Evolutionary conservation across 2,888 invertebrate genomes (phyloP).

Genomic region (Athalia cordata): DNA sequence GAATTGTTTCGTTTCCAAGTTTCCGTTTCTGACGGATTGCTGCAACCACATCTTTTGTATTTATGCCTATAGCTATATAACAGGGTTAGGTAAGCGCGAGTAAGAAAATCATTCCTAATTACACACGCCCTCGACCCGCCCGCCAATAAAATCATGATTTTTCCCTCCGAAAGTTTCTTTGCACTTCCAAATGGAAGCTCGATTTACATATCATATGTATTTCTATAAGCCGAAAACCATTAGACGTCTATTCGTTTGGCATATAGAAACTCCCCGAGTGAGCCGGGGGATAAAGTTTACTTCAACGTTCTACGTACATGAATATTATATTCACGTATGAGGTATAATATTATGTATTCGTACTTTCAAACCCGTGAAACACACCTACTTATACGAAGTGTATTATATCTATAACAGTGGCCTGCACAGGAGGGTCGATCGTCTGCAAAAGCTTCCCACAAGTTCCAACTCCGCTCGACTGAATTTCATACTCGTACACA

Average conservation of each 20-base stretch:
- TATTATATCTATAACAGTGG: no score
- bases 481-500: no score
- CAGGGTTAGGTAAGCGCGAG: background rate
- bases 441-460: no score
- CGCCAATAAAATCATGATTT: no score
- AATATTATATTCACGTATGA: background rate
- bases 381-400: no score
- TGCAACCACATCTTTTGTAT: background rate
- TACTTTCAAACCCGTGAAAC: background rate
- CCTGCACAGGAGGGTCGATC: no score
- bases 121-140: no score
- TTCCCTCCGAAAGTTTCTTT: no score
- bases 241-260: background rate
- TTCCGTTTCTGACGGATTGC: slow-evolving; percentile 6
- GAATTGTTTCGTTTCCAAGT: slow-evolving; percentile 23
- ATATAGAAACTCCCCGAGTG: background rate
- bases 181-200: no score
- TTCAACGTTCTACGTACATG: background rate
- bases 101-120: background rate
- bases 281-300: slow-evolving; percentile 15
- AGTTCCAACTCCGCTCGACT: no score
- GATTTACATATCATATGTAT: background rate
- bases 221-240: slow-evolving; percentile 6
- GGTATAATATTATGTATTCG: background rate
- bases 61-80: background rate